Evolutionary conservation across 2,113 vertebrate genomes (phyloP), one percentile per base, ranked within the genome.

Genomic region (Carassius gibelio): DNA sequence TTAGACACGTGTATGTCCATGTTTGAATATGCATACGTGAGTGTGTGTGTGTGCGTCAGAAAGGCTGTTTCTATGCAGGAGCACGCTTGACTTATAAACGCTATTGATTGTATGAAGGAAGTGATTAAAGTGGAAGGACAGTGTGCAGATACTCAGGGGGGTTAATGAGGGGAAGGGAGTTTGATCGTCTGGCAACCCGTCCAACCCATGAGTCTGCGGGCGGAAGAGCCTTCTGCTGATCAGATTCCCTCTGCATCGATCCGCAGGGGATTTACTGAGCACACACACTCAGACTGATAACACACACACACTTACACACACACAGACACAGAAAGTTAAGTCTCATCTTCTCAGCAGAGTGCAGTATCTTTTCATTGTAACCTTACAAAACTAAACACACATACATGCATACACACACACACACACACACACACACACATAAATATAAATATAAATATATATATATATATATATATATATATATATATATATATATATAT

Each of bases 41-140:
- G 30, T 3, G 66, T 36, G 30, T 19, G 17, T 19, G 52, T 13
- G 52, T 2, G 1, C 38, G 38, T 13, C 42, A 36, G 13, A 8
- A 66, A 68, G 23, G 23, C 34, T 81, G 59, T 81, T 50, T 30
- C 38, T 68, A 50, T 81, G 78, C 78, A 66, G 59, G 21, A 50
- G n/a, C 78, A 81, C 8, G 61, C 38, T 81, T 81, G 59, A 66
- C 78, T 66, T 81, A 68, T 81, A 81, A 66, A 68, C 15, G 11
- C 42, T 81, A 81, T 81, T 52, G 79, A 81, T 81, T 81, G 61
- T 30, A 21, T 50, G 23, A 45, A 81, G 42, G 79, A 81, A 81
- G 79, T 81, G 79, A 81, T 81, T 81, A 81, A 81, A 68, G 79
- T 50, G 42, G 21, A 50, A 34, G 42, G 79, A 81, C 79, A 50